A percentile compares a stretch with the other conserved stretches of the same genome.
phyloP scores from a whole-genome alignment of 2,888 invertebrate genomes.

The Stenotaenia linearis region DNA sequence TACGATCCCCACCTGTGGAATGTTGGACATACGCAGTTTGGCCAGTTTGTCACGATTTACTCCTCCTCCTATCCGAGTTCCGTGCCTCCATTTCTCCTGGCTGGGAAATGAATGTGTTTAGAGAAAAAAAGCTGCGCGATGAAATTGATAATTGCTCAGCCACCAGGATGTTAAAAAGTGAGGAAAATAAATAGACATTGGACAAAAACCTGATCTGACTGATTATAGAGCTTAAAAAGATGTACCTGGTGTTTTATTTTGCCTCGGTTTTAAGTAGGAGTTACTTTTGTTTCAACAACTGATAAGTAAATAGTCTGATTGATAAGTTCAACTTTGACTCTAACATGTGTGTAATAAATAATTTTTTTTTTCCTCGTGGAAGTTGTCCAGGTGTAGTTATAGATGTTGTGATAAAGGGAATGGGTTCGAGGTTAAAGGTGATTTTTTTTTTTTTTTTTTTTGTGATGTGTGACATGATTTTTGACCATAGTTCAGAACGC shows the following conservation, averaged over 20 bases:
- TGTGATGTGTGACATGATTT: not conserved
- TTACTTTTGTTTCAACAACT: slow-evolving; percentile 1
- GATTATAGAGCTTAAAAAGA: not conserved
- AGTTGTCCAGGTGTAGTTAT: not conserved
- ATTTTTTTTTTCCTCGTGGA: not conserved
- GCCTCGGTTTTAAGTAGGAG: not conserved
- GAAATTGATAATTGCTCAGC: slow-evolving; percentile 24
- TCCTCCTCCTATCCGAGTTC: not conserved
- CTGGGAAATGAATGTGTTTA: slow-evolving; percentile 22
- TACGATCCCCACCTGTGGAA: slow-evolving; percentile 24
- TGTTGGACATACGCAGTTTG: not conserved
- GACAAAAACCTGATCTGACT: not conserved
- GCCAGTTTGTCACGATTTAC: slow-evolving; percentile 16
- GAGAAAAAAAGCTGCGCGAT: not conserved
- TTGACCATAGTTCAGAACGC: not conserved
- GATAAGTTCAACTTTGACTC: slow-evolving; percentile 11
- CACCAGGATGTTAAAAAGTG: slow-evolving; percentile 16
- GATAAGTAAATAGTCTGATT: slow-evolving; percentile 19
- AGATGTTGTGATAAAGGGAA: not conserved
- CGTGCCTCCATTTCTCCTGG: slow-evolving; percentile 18
- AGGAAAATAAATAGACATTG: not conserved
- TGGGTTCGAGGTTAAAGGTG: not conserved
- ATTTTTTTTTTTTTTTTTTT: not conserved
- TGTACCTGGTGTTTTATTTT: not conserved
- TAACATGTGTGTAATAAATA: not conserved